phyloP scores from a whole-genome alignment of 1,140 invertebrate genomes.

The Lordiphosa mommai region DNA sequence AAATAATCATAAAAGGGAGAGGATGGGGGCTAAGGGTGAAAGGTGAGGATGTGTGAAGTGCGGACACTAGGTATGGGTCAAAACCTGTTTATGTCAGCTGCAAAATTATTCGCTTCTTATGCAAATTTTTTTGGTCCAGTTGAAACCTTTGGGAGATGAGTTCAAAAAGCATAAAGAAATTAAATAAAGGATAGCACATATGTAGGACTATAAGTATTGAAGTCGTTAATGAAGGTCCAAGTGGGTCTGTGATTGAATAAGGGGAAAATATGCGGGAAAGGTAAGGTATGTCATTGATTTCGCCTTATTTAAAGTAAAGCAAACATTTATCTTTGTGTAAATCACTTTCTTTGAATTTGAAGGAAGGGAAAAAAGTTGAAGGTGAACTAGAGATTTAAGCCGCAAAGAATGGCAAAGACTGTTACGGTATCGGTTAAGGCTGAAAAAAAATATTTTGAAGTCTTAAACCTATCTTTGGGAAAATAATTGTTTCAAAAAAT shows the following conservation, averaged over 20 bases:
- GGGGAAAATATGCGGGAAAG: not conserved
- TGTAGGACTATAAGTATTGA: not conserved
- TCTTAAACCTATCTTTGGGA: too few species aligned
- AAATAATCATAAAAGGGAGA: conserved; percentile 2
- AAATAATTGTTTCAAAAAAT: too few species aligned
- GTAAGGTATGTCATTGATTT: too few species aligned
- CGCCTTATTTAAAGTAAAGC: too few species aligned
- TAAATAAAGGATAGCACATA: conserved; percentile 5
- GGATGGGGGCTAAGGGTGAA: conserved; percentile 1
- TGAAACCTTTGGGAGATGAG: conserved; percentile 2
- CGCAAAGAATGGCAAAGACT: too few species aligned
- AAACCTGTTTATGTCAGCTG: conserved; percentile 36
- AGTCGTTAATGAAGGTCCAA: not conserved
- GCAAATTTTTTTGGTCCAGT: conserved; percentile 25
- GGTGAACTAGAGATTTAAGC: too few species aligned
- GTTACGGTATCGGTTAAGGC: too few species aligned
- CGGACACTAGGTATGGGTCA: conserved; percentile 33
- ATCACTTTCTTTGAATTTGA: too few species aligned
- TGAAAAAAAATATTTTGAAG: too few species aligned
- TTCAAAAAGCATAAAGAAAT: not conserved
- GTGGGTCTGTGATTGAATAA: conserved; percentile 3
- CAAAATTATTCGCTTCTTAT: conserved; percentile 25
- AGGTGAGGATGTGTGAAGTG: conserved; percentile 21
- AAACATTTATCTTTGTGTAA: too few species aligned
- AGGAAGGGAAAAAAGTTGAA: too few species aligned